A percentile compares a stretch with the other conserved stretches of the same genome.
phyloP scores from a whole-genome alignment of 2,113 vertebrate species.

The Poeciliopsis retropinna region DNA sequence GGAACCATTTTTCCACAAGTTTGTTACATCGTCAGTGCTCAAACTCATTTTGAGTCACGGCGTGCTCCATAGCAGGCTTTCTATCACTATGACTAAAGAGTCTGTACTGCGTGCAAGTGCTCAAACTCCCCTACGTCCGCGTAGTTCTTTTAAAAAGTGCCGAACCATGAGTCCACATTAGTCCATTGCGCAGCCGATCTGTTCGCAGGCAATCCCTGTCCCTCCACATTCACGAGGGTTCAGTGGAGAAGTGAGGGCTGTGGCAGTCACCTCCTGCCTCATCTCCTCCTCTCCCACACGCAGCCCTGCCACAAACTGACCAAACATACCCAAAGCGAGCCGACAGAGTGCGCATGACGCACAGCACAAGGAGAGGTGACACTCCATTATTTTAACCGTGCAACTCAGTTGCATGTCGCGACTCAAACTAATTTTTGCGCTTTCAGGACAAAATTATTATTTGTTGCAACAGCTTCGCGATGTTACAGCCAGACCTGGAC shows the following conservation, averaged over 20 bases:
- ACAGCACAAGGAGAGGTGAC: neutral
- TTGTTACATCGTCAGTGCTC: constrained; percentile 78
- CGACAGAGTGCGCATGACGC: constrained; percentile 44
- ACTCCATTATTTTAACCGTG: neutral
- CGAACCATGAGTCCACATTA: neutral
- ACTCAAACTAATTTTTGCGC: neutral
- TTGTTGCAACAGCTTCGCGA: neutral
- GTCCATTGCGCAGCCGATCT: constrained; percentile 14
- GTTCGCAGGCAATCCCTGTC: constrained; percentile 29
- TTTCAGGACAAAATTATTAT: neutral
- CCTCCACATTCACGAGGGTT: constrained; percentile 51
- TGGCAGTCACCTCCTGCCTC: constrained; percentile 54
- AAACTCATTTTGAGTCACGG: constrained; percentile 77
- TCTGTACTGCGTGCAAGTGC: neutral
- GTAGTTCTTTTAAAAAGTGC: neutral
- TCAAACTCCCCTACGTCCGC: constrained; percentile 13
- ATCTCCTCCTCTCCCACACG: constrained; percentile 55
- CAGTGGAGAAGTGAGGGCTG: constrained; percentile 56
- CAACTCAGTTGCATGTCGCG: neutral
- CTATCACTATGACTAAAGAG: constrained; percentile 51
- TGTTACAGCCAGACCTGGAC: neutral
- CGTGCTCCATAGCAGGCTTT: constrained; percentile 79
- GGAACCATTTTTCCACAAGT: constrained; percentile 77
- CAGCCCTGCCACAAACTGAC: constrained; percentile 48
- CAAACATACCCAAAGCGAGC: constrained; percentile 31